A percentile compares a stretch with the other conserved stretches of the same genome.
Conservation (phyloP, 1,140 invertebrate genomes). For the Caenorhabditis inopinata region DNA sequence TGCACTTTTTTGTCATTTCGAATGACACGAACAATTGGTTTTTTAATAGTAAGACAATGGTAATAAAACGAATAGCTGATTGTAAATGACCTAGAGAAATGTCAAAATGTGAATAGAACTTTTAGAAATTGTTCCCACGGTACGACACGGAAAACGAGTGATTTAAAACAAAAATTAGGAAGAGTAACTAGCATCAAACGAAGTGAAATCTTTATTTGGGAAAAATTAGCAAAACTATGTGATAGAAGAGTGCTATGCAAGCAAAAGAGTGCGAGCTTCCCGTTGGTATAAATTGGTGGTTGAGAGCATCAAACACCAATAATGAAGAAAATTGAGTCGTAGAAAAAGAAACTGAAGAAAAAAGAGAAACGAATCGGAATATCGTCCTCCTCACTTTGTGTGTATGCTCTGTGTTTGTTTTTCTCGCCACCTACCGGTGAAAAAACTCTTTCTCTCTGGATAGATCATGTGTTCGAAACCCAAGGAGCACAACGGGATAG, state of each 20-base stretch:
- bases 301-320: slow-evolving; percentile 32
- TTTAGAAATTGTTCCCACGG: too few species aligned
- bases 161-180: too few species aligned
- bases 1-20: slow-evolving; percentile 1
- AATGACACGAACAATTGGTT: too few species aligned
- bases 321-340: background rate
- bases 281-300: background rate
- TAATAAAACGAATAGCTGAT: too few species aligned
- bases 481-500: background rate
- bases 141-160: too few species aligned
- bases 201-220: background rate
- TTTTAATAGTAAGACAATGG: too few species aligned
- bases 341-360: too few species aligned
- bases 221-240: background rate
- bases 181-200: too few species aligned
- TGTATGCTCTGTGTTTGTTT: slow-evolving; percentile 10
- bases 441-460: background rate
- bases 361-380: slow-evolving; percentile 10
- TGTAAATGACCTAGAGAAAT: too few species aligned
- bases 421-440: slow-evolving; percentile 32
- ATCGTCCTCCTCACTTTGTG: slow-evolving; percentile 3
- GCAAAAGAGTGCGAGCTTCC: background rate
- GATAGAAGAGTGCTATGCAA: too few species aligned
- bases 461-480: slow-evolving; percentile 21
- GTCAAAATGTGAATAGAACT: too few species aligned